phyloP scores from a whole-genome alignment of 2,797 vertebrate species.

The Lepilemur septentrionalis region DNA sequence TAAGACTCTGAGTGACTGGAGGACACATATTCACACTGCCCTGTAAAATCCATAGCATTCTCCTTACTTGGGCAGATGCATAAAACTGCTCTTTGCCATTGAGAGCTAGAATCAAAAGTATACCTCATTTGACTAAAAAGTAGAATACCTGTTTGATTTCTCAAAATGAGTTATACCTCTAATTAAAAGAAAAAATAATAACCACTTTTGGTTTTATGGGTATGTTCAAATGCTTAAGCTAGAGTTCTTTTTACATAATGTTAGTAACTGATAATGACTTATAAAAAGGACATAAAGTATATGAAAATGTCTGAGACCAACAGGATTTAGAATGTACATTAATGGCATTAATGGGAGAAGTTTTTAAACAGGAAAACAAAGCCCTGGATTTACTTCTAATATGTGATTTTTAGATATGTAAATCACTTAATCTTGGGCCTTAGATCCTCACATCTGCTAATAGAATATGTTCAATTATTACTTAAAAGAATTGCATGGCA shows the following conservation, averaged over 20 bases:
- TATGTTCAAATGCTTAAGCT: background rate
- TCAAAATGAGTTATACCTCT: background rate
- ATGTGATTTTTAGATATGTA: background rate
- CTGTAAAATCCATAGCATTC: background rate
- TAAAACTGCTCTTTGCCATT: background rate
- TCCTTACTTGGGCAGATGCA: background rate
- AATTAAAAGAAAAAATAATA: background rate
- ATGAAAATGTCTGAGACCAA: background rate
- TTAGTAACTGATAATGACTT: background rate
- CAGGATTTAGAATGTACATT: background rate
- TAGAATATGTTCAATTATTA: background rate
- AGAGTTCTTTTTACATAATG: background rate
- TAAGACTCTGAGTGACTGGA: background rate
- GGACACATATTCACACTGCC: background rate
- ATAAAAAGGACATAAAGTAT: background rate
- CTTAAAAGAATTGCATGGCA: background rate
- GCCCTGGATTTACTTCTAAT: background rate
- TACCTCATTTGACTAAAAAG: background rate
- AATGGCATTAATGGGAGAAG: background rate
- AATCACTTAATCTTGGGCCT: background rate
- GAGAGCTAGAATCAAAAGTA: background rate
- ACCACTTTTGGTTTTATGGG: background rate
- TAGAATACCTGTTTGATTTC: background rate
- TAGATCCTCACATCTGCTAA: background rate
- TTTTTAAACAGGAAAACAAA: background rate